Conservation (phyloP, 2,797 vertebrate genomes). For the Poecilia picta region DNA sequence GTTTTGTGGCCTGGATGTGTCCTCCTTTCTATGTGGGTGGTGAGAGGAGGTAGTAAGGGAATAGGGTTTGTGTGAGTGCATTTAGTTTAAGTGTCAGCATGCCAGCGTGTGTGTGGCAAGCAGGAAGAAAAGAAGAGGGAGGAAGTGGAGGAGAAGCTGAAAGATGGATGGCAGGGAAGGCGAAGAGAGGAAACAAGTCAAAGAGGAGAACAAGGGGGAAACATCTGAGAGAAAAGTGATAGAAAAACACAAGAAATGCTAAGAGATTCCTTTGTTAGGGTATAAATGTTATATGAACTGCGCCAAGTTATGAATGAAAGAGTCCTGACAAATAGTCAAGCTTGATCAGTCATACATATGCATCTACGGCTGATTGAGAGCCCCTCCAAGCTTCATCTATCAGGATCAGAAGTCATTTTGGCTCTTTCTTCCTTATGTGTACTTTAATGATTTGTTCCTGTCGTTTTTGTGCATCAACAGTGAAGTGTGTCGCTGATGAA, state of each 20-base stretch:
- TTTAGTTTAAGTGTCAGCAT: constrained; percentile 74
- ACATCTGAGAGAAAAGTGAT: constrained; percentile 21
- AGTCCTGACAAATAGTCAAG: constrained; percentile 49
- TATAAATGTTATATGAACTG: constrained; percentile 56
- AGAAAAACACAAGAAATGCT: constrained; percentile 32
- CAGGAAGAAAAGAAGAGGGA: constrained; percentile 49
- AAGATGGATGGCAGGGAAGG: constrained; percentile 52
- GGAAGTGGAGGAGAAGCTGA: constrained; percentile 47
- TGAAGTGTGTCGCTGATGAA: constrained; percentile 47
- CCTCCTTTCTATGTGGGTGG: constrained; percentile 79
- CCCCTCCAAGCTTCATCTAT: constrained; percentile 19
- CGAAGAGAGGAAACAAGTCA: constrained; percentile 26
- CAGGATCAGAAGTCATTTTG: constrained; percentile 28
- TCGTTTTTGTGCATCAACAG: constrained; percentile 43
- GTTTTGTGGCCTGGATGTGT: constrained; percentile 66
- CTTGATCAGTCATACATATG: constrained; percentile 41
- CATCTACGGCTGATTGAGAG: constrained; percentile 4
- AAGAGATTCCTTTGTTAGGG: constrained; percentile 11
- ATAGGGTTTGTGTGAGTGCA: constrained; percentile 73
- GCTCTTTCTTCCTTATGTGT: constrained; percentile 38
- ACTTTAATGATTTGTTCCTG: constrained; percentile 61
- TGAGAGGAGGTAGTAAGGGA: constrained; percentile 68
- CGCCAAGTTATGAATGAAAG: constrained; percentile 41
- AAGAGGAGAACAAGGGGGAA: constrained; percentile 26
- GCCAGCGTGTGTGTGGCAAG: constrained; percentile 51